Evolutionary conservation across 2,113 vertebrate species (phyloP).

Genomic region (Lynx canadensis): DNA sequence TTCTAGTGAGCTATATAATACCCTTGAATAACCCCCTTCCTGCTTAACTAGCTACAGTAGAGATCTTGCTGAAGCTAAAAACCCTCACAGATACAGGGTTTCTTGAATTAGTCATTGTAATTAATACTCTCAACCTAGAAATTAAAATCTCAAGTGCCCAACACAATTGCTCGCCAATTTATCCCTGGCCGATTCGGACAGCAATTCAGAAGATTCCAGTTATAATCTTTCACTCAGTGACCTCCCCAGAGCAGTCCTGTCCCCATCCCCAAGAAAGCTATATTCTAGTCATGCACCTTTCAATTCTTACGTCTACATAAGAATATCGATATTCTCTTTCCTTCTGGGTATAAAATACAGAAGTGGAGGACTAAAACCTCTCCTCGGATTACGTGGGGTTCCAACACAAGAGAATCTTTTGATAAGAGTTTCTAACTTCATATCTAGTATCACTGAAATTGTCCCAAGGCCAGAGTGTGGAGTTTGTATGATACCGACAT

Average conservation of each 20-base stretch:
- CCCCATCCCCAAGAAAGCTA: neutral
- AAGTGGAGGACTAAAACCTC: neutral
- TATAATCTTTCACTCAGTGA: neutral
- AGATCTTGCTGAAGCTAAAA: neutral
- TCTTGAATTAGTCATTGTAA: neutral
- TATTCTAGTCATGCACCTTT: neutral
- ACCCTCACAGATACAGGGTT: neutral
- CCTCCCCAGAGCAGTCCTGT: neutral
- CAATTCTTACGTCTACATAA: neutral
- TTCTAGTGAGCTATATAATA: constrained; percentile 19
- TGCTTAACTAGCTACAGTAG: neutral
- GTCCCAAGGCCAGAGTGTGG: neutral
- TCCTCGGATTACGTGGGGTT: neutral
- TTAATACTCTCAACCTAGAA: neutral
- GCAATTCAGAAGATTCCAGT: neutral
- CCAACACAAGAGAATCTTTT: neutral
- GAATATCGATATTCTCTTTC: neutral
- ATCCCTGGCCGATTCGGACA: neutral
- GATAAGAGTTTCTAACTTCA: neutral
- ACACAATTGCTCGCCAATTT: neutral
- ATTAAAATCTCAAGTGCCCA: neutral
- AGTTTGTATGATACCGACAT: neutral
- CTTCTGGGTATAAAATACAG: neutral
- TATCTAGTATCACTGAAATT: neutral
- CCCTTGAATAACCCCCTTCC: neutral